These are phyloP conservation scores for Caligus rogercresseyi DNA, from an alignment of 1,140 invertebrate genomes.

Conservation along the genomic window DNA sequence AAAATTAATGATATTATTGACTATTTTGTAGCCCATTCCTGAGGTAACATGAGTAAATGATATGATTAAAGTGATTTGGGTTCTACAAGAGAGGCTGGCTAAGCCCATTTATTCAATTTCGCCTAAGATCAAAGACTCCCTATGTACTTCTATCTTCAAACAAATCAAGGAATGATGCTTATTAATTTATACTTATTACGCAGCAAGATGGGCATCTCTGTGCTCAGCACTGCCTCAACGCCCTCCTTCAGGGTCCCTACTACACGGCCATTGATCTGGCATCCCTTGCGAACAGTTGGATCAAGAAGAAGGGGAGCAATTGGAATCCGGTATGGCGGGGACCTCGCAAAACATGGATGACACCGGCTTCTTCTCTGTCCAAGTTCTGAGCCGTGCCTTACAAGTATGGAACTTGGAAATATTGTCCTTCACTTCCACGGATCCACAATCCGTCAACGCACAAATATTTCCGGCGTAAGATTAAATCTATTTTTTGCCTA, in stretches of 20 bases:
- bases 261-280: slow-evolving; percentile 62
- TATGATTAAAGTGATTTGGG: too few species aligned
- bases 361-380: slow-evolving; percentile 70
- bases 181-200: slow-evolving; percentile 27
- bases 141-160: too few species aligned
- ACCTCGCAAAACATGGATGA: slow-evolving; percentile 67
- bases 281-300: slow-evolving; percentile 53
- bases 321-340: slow-evolving; percentile 45
- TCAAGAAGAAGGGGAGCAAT: slow-evolving; percentile 47
- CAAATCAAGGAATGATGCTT: too few species aligned
- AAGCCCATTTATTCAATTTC: too few species aligned
- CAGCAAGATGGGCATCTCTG: slow-evolving; percentile 71
- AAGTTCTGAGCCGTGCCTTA: slow-evolving; percentile 48
- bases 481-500: too few species aligned
- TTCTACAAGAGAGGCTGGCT: too few species aligned
- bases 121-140: too few species aligned
- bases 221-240: slow-evolving; percentile 71
- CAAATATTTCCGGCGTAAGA: slow-evolving; percentile 47
- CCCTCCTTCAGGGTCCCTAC: slow-evolving; percentile 55
- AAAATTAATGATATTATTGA: too few species aligned
- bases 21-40: too few species aligned
- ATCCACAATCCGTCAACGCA: slow-evolving; percentile 40
- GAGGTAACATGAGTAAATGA: too few species aligned
- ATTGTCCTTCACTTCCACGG: slow-evolving; percentile 48
- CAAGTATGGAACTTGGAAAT: slow-evolving; percentile 54